These are phyloP conservation scores for Azorinus chamasolen DNA, from an alignment of 2,888 invertebrate species.

Conservation along the genomic window DNA sequence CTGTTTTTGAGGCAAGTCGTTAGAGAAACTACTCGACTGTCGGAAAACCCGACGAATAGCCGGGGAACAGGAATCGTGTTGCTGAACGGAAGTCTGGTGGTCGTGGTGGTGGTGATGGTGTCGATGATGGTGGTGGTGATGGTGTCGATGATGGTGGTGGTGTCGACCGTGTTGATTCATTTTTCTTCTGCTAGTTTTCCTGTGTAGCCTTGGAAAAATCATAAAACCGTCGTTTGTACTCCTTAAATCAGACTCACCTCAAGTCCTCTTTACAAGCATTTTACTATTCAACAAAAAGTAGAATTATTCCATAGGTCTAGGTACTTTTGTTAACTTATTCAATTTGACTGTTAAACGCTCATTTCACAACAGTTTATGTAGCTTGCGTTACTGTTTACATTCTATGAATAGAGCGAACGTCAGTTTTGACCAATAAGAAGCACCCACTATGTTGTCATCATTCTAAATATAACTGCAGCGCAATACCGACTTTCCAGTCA, in stretches of 20 bases:
- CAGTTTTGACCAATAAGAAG: constrained; percentile 25
- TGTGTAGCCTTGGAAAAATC: constrained; percentile 46
- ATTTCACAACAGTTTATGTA: too few relatives aligned
- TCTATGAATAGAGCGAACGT: constrained; percentile 24
- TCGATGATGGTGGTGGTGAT: constrained; percentile 33
- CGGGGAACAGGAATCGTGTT: constrained; percentile 22
- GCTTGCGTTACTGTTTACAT: not conserved
- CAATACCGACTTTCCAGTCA: too few relatives aligned
- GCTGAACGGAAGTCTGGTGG: constrained; percentile 26
- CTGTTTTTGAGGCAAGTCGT: constrained; percentile 62
- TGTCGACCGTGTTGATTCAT: constrained; percentile 34
- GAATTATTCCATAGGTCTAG: too few relatives aligned
- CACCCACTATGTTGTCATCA: too few relatives aligned
- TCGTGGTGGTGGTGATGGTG: constrained; percentile 38
- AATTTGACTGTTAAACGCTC: not conserved
- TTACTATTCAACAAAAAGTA: not conserved
- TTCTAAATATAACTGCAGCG: too few relatives aligned
- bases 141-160: constrained; percentile 35
- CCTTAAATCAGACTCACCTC: not conserved
- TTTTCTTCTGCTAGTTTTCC: constrained; percentile 46
- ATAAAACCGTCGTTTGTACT: not conserved
- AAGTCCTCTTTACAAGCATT: too few relatives aligned
- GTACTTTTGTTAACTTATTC: too few relatives aligned
- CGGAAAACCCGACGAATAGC: constrained; percentile 22
- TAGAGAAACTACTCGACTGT: constrained; percentile 52